phyloP scores from a whole-genome alignment of 1,140 invertebrate genomes.

The Drosophila triauraria region DNA sequence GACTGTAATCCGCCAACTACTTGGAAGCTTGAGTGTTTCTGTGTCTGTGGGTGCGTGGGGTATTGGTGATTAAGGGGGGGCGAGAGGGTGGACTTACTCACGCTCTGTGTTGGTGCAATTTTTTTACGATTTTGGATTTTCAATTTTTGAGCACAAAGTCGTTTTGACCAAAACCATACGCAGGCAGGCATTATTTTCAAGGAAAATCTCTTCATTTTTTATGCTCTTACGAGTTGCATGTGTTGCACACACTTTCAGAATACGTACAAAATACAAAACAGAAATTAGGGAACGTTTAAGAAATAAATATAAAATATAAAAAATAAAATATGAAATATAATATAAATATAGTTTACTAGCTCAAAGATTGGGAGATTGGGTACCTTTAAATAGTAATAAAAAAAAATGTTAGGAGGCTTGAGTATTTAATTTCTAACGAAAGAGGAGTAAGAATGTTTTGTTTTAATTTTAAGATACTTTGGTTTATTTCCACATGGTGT shows the following conservation, averaged over 20 bases:
- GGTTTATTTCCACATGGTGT: no score
- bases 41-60: slow-evolving; percentile 18
- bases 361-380: background rate
- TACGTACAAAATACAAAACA: slow-evolving; percentile 3
- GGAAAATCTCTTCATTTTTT: slow-evolving; percentile 83
- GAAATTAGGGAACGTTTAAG: background rate
- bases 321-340: background rate
- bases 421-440: no score
- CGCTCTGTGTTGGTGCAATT: slow-evolving; percentile 55
- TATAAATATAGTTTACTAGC: background rate
- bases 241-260: slow-evolving; percentile 47
- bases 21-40: slow-evolving; percentile 39
- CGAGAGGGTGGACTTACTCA: slow-evolving; percentile 54
- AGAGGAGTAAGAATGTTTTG: no score
- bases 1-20: slow-evolving; percentile 70
- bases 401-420: background rate
- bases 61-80: slow-evolving; percentile 1
- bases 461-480: no score
- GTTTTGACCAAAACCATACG: slow-evolving; percentile 74
- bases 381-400: background rate
- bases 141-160: slow-evolving; percentile 75
- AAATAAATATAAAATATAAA: background rate
- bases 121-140: slow-evolving; percentile 70
- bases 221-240: slow-evolving; percentile 63
- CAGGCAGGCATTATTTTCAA: slow-evolving; percentile 75